Evolutionary conservation across 2,113 vertebrate genomes (phyloP).

Genomic region (Coryphaenoides rupestris): DNA sequence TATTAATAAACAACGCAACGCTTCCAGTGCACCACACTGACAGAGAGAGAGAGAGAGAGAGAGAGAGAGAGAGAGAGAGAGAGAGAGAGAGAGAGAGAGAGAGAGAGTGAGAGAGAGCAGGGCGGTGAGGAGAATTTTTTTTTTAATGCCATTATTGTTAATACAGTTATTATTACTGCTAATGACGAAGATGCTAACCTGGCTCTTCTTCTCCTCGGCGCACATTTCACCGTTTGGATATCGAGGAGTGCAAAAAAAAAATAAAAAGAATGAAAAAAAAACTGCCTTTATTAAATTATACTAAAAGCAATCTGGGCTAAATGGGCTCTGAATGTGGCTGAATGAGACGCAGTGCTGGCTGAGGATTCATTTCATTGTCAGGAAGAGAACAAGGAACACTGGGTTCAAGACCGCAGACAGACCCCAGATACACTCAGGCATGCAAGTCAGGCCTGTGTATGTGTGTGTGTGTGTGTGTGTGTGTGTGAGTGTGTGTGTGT

Average conservation of each 20-base stretch:
- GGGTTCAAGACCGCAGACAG: conserved; percentile 54
- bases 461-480: not conserved
- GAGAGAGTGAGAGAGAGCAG: too few species aligned
- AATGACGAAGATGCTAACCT: conserved; percentile 71
- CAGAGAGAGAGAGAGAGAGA: too few species aligned
- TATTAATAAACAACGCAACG: conserved; percentile 36
- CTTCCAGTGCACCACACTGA: conserved; percentile 45
- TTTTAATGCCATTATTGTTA: conserved; percentile 77
- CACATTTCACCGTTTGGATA: conserved; percentile 76
- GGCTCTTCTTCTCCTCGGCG: conserved; percentile 71
- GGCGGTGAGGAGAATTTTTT: conserved; percentile 70
- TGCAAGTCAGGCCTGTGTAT: conserved; percentile 4
- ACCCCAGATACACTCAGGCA: conserved; percentile 38
- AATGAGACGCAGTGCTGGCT: conserved; percentile 64
- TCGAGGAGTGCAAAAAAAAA: conserved; percentile 75
- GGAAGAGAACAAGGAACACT: conserved; percentile 53
- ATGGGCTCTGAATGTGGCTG: conserved; percentile 77
- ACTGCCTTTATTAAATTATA: conserved; percentile 76
- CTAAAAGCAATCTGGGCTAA: conserved; percentile 81
- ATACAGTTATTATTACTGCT: conserved; percentile 79
- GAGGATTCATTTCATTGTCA: conserved; percentile 73
- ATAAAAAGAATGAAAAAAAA: not conserved
- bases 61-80: too few species aligned
- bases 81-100: too few species aligned
- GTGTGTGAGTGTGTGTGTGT: conserved; percentile 2